Conservation (phyloP, 92 coral and sea anemone genomes). For the Metridium senile region DNA sequence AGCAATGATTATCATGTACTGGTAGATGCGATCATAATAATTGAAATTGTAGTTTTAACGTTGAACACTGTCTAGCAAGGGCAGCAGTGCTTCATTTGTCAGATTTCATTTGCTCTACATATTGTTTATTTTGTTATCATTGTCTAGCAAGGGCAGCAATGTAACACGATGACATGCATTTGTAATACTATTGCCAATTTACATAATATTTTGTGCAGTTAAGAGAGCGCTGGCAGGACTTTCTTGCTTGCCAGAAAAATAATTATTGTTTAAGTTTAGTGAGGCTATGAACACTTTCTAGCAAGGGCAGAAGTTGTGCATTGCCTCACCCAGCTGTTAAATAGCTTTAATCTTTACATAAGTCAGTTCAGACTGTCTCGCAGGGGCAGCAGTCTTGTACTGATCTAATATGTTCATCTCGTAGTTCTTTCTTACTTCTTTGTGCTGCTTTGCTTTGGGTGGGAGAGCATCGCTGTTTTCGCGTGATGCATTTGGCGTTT, state of each 20-base stretch:
- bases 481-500: constrained; percentile 10
- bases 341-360: background rate
- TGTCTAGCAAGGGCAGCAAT: background rate
- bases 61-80: background rate
- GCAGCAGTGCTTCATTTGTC: background rate
- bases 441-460: constrained; percentile 17
- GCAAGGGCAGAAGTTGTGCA: background rate
- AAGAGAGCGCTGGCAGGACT: too few relatives aligned
- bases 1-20: background rate
- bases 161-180: background rate
- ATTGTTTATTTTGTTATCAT: background rate
- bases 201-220: background rate
- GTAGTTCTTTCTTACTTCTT: background rate
- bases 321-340: background rate
- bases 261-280: background rate
- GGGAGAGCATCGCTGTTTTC: constrained; percentile 10
- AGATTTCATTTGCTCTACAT: background rate
- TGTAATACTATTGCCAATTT: background rate
- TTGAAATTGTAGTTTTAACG: background rate
- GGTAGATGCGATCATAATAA: background rate
- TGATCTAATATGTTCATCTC: too few relatives aligned
- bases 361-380: too few relatives aligned
- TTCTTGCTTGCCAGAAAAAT: too few relatives aligned
- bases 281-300: background rate
- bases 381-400: constrained; percentile 12